These are phyloP conservation scores for Pimpla rufipes DNA, from an alignment of 2,888 invertebrate genomes.

Conservation along the genomic window DNA sequence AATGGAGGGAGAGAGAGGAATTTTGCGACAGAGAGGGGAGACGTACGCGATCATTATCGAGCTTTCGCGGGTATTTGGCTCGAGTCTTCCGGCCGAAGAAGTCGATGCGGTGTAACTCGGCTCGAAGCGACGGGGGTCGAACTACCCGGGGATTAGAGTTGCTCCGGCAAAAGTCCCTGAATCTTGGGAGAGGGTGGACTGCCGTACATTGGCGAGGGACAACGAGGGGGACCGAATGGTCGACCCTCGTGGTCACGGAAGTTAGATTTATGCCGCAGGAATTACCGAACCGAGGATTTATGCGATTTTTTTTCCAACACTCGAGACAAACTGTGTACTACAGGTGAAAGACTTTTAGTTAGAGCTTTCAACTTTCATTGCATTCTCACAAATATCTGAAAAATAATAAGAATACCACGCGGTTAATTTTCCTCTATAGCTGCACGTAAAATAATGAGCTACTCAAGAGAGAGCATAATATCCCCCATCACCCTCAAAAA, in stretches of 20 bases:
- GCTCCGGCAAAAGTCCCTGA: slow-evolving; percentile 83
- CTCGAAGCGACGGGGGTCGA: slow-evolving; percentile 51
- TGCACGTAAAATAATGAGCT: not conserved
- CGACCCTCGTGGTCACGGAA: slow-evolving; percentile 76
- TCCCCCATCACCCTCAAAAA: too few relatives aligned
- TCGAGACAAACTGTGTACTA: slow-evolving; percentile 34
- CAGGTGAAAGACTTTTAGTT: not conserved
- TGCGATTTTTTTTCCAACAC: slow-evolving; percentile 73
- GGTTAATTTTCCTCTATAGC: not conserved
- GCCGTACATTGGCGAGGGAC: slow-evolving; percentile 29
- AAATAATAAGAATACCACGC: not conserved
- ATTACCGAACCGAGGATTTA: slow-evolving; percentile 84
- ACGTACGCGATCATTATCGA: slow-evolving; percentile 67
- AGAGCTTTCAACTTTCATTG: not conserved
- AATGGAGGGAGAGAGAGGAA: slow-evolving; percentile 20
- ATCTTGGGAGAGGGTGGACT: slow-evolving; percentile 76
- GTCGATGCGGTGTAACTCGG: slow-evolving; percentile 58
- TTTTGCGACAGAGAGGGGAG: slow-evolving; percentile 16
- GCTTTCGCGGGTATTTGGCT: slow-evolving; percentile 63
- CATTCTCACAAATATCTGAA: not conserved
- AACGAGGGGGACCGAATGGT: slow-evolving; percentile 39
- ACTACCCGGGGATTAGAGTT: slow-evolving; percentile 80
- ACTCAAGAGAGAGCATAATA: too few relatives aligned
- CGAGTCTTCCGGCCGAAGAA: slow-evolving; percentile 68
- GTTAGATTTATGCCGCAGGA: slow-evolving; percentile 83